These are phyloP conservation scores for Amphibalanus amphitrite DNA, from an alignment of 1,140 invertebrate genomes.

Conservation along the genomic window DNA sequence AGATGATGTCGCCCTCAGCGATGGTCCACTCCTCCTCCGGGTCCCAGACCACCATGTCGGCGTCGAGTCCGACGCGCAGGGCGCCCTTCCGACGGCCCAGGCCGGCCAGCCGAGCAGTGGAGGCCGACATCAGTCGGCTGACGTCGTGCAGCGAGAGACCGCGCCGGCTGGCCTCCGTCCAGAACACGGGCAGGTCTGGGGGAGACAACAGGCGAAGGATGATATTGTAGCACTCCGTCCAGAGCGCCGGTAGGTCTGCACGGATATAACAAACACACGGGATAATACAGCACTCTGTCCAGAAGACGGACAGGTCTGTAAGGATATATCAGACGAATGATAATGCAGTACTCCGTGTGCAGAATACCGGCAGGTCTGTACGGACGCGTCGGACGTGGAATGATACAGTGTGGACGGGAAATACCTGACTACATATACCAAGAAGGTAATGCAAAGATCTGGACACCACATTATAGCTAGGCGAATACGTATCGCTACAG, in stretches of 20 bases:
- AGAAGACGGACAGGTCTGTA: constrained; percentile 1
- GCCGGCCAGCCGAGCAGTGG: constrained; percentile 41
- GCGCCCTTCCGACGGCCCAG: constrained; percentile 39
- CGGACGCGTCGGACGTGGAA: no score
- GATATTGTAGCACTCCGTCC: no score
- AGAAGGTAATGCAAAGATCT: no score
- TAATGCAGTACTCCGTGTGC: no score
- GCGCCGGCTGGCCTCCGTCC: constrained; percentile 24
- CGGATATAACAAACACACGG: no score
- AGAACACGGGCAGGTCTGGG: neutral
- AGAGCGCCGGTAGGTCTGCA: no score
- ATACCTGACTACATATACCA: no score
- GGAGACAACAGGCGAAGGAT: constrained; percentile 1
- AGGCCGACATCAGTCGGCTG: constrained; percentile 37
- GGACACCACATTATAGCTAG: no score
- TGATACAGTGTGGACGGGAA: no score
- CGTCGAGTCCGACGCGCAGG: constrained; percentile 41
- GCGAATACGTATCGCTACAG: no score
- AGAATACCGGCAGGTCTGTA: no score
- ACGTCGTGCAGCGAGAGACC: constrained; percentile 35
- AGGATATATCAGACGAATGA: no score
- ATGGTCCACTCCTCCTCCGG: constrained; percentile 40
- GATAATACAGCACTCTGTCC: constrained; percentile 9
- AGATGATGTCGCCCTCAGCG: constrained; percentile 9
- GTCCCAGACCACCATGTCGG: constrained; percentile 51